Base-by-base conservation (phyloP, 2,888 invertebrate species). In the Andrena minutula region DNA sequence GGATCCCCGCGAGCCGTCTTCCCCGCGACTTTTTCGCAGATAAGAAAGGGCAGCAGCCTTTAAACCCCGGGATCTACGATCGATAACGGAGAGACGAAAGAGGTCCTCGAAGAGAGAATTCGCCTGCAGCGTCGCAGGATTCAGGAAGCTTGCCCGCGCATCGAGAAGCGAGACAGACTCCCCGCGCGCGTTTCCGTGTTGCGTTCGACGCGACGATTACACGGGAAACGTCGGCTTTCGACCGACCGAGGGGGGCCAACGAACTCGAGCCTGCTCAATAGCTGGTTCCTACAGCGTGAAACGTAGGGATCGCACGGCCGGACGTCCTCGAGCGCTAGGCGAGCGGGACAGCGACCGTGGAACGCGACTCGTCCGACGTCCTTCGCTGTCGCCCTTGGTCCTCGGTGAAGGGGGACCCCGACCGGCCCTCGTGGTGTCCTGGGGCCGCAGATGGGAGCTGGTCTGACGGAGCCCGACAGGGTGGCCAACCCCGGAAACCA, bases 401-500 rank as follows among this genome's bases (percentile, higher is more conserved):
- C 80, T 88, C 78, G 80, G 28, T 12, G 69, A 84, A 83, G 79
- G 80, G 77, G 86, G 82, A 85, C 53, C 53, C 35, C 32, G 72
- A 75, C 82, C 75, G 71, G 70, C 60, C 53, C 76, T 80, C 81
- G 85, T 81, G 84, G 89, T 86, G 90, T 88, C 85, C 82, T 86
- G 81, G 78, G 86, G 84, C 89, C 89, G 93, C 93, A 94, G 94
- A 94, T 94, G 94, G 93, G 93, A 93, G 88, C 91, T 89, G 91
- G 92, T 86, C 86, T 92, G 86, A 86, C 85, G 84, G 88, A 86
- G 88, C 91, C 91, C 91, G 90, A 89, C 89, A 91, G 93, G 93
- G 92, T 91, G 90, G 87, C 89, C 83, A 89, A 89, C 88, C 92
- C 91, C 92, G 85, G 76, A 85, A 79, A 86, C 78, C 79, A 65